A percentile compares a stretch with the other conserved stretches of the same genome.
These are phyloP conservation scores for Gryllus bimaculatus DNA, from an alignment of 1,140 invertebrate genomes.

Conservation along the genomic window DNA sequence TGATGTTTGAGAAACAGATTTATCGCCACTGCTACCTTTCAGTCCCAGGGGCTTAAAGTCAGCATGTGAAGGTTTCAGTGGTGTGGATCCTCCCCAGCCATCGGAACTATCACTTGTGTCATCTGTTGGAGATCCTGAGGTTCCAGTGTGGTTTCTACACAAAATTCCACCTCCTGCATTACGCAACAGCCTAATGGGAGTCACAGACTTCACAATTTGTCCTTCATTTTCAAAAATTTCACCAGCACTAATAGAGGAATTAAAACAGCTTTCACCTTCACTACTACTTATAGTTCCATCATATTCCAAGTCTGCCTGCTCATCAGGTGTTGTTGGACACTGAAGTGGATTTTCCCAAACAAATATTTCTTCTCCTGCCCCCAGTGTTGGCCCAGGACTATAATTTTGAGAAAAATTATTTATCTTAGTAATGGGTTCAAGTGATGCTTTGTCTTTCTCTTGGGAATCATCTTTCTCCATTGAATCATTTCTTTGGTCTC, in stretches of 20 bases:
- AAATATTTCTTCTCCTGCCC: constrained; percentile 45
- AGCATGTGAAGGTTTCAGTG: background rate
- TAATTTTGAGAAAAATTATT: constrained; percentile 8
- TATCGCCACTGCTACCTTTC: background rate
- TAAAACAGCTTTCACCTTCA: background rate
- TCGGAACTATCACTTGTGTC: constrained; percentile 22
- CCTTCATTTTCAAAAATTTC: constrained; percentile 25
- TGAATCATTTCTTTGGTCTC: background rate
- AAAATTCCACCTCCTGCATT: constrained; percentile 20
- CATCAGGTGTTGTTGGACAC: constrained; percentile 50
- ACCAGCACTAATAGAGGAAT: constrained; percentile 13
- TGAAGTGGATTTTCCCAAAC: constrained; percentile 68
- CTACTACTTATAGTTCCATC: constrained; percentile 38
- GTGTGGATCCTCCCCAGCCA: constrained; percentile 7
- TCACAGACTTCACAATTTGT: constrained; percentile 50
- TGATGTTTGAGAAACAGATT: background rate
- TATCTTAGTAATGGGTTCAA: background rate
- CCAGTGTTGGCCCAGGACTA: constrained; percentile 7
- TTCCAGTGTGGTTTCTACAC: too few species aligned
- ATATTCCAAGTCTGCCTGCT: constrained; percentile 56
- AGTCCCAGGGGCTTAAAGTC: background rate
- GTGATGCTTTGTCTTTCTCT: background rate
- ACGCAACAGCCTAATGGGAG: constrained; percentile 44
- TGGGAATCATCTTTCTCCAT: background rate
- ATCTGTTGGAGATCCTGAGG: background rate